Percentiles rank a stretch among this genome's conserved stretches.
These are phyloP conservation scores for Euplagia quadripunctaria DNA, from an alignment of 2,888 invertebrate genomes.

Conservation along the genomic window DNA sequence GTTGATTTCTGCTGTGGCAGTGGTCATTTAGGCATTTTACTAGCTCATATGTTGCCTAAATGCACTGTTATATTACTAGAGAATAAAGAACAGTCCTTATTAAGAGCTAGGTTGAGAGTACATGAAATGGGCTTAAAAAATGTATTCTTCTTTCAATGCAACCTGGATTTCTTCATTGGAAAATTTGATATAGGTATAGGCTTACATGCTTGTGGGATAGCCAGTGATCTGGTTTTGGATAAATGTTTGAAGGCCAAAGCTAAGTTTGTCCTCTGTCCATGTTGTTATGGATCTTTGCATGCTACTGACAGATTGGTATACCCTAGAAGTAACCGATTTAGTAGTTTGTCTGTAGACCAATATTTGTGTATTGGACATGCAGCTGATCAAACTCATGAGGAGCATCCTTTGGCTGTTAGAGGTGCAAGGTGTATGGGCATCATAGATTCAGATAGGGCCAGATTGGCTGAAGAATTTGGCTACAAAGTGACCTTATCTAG, in stretches of 20 bases:
- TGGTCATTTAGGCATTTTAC: conserved; percentile 95
- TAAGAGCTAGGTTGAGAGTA: conserved; percentile 91
- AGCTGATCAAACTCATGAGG: conserved; percentile 96
- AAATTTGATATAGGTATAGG: conserved; percentile 95
- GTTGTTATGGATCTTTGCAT: conserved; percentile 97
- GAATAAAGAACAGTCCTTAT: conserved; percentile 95
- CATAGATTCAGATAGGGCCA: conserved; percentile 94
- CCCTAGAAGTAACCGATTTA: conserved; percentile 92
- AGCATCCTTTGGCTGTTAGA: conserved; percentile 90
- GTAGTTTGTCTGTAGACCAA: conserved; percentile 84
- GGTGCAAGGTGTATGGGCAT: conserved; percentile 95
- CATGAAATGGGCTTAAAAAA: conserved; percentile 90
- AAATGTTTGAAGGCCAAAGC: conserved; percentile 93
- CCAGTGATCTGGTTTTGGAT: conserved; percentile 96
- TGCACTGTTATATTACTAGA: conserved; percentile 94
- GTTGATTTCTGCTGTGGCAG: conserved; percentile 98
- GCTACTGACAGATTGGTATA: conserved; percentile 93
- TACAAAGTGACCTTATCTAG: conserved; percentile 93
- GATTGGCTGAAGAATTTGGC: conserved; percentile 91
- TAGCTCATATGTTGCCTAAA: conserved; percentile 93
- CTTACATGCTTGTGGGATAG: conserved; percentile 97
- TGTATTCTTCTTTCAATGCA: conserved; percentile 94
- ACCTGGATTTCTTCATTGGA: conserved; percentile 95
- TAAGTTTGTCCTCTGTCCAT: conserved; percentile 96
- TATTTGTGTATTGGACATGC: conserved; percentile 95